phyloP scores from a whole-genome alignment of 2,113 vertebrate genomes.

The Salvelinus sp. region DNA sequence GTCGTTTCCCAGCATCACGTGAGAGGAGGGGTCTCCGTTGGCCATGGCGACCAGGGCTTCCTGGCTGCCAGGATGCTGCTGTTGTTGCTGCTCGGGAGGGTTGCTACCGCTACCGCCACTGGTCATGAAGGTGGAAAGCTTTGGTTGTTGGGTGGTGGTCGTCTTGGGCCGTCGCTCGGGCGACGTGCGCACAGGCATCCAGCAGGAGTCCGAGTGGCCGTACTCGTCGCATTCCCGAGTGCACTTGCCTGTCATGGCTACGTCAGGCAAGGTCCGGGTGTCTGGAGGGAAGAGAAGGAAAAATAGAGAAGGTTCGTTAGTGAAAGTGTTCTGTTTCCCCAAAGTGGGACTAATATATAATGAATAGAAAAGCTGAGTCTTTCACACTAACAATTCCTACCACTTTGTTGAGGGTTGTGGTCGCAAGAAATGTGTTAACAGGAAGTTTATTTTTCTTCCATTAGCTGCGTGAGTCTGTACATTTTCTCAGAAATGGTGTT shows the following conservation, averaged over 20 bases:
- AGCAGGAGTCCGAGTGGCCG: slow-evolving; percentile 98
- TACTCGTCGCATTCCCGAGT: slow-evolving; percentile 97
- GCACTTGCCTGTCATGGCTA: slow-evolving; percentile 98
- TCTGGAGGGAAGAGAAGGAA: slow-evolving; percentile 74
- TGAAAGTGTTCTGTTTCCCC: slow-evolving; percentile 23
- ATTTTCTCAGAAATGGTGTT: slow-evolving; percentile 25
- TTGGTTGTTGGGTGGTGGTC: slow-evolving; percentile 81
- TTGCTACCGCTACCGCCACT: slow-evolving; percentile 71
- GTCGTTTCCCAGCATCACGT: slow-evolving; percentile 90
- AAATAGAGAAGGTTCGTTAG: slow-evolving; percentile 7
- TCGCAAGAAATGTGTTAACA: slow-evolving; percentile 48
- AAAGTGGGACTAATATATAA: slow-evolving; percentile 21
- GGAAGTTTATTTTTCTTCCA: slow-evolving; percentile 26
- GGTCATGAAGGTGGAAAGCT: slow-evolving; percentile 99
- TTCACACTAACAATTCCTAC: slow-evolving; percentile 20
- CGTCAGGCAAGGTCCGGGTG: slow-evolving; percentile 98
- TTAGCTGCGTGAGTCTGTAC: slow-evolving; percentile 39
- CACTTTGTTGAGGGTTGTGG: slow-evolving; percentile 59
- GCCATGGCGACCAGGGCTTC: slow-evolving; percentile 87
- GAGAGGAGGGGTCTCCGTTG: slow-evolving; percentile 88
- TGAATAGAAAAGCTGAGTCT: slow-evolving; percentile 3
- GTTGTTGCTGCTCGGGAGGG: slow-evolving; percentile 70
- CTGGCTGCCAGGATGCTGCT: slow-evolving; percentile 85
- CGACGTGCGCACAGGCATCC: slow-evolving; percentile 98
- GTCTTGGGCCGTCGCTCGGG: slow-evolving; percentile 92